These are phyloP conservation scores for Drosophila robusta DNA, from an alignment of 2,888 invertebrate species.

Conservation along the genomic window DNA sequence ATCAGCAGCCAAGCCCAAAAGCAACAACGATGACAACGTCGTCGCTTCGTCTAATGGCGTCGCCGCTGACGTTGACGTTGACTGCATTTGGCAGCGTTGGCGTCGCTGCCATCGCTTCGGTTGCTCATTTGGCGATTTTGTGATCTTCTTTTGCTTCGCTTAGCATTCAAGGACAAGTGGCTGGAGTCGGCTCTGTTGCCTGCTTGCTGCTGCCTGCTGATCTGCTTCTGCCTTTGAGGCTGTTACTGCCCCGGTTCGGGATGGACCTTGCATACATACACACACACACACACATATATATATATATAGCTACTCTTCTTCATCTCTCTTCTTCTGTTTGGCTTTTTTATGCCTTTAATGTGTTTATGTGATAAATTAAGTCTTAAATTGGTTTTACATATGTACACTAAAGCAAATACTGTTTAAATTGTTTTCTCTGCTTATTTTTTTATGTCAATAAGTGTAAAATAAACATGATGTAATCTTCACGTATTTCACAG, in stretches of 20 bases:
- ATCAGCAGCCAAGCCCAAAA: conserved; percentile 56
- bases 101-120: conserved; percentile 43
- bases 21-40: conserved; percentile 20
- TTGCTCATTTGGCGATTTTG: conserved; percentile 58
- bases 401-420: not conserved
- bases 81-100: conserved; percentile 68
- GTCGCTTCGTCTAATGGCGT: conserved; percentile 64
- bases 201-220: conserved; percentile 25
- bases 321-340: not conserved
- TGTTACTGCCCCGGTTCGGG: conserved; percentile 15
- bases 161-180: conserved; percentile 76
- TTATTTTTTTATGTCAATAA: not conserved
- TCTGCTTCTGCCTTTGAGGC: conserved; percentile 8
- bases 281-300: not conserved
- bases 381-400: not conserved
- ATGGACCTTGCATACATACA: conserved; percentile 14
- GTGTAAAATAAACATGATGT: conserved; percentile 44
- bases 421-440: not conserved
- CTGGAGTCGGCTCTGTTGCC: conserved; percentile 45
- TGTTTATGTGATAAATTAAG: conserved; percentile 16
- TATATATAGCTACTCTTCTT: conserved; percentile 3
- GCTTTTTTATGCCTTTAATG: conserved; percentile 1
- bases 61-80: conserved; percentile 43
- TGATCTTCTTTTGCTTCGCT: conserved; percentile 63
- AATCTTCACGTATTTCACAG: conserved; percentile 24